Percentiles rank a stretch among this genome's conserved stretches.
phyloP scores from a whole-genome alignment of 2,113 vertebrate species.

The Pongo abelii region DNA sequence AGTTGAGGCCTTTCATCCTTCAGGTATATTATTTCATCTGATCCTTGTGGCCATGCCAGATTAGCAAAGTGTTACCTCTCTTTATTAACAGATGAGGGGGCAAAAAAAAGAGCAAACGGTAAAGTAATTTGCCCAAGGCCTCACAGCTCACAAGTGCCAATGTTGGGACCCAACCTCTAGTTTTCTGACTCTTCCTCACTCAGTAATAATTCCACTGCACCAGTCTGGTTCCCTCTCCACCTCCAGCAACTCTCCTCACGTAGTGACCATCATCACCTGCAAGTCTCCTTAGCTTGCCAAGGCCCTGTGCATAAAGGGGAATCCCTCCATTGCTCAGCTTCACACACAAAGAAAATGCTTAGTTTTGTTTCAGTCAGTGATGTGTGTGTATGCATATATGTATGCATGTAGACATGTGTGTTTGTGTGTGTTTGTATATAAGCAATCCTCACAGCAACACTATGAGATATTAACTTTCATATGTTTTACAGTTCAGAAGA shows the following conservation, averaged over 20 bases:
- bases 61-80: not conserved
- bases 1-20: not conserved
- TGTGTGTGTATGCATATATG: not conserved
- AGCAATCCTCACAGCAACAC: not conserved
- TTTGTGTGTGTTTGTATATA: not conserved
- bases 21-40: not conserved
- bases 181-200: not conserved
- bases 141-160: not conserved
- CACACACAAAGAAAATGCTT: not conserved
- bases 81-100: not conserved
- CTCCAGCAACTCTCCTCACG: not conserved
- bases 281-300: not conserved
- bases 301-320: not conserved
- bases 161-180: not conserved
- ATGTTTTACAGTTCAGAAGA: not conserved
- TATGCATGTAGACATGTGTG: not conserved
- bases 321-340: not conserved
- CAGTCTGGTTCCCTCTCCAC: not conserved
- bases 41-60: not conserved
- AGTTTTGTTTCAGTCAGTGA: not conserved
- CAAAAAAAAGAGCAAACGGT: not conserved
- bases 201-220: not conserved
- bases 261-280: accelerated
- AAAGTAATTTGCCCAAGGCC: not conserved
- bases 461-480: not conserved